Evolutionary conservation across 1,140 invertebrate species (phyloP), one percentile per base, ranked within the genome.

Genomic region (Leptopilina clavipes): DNA sequence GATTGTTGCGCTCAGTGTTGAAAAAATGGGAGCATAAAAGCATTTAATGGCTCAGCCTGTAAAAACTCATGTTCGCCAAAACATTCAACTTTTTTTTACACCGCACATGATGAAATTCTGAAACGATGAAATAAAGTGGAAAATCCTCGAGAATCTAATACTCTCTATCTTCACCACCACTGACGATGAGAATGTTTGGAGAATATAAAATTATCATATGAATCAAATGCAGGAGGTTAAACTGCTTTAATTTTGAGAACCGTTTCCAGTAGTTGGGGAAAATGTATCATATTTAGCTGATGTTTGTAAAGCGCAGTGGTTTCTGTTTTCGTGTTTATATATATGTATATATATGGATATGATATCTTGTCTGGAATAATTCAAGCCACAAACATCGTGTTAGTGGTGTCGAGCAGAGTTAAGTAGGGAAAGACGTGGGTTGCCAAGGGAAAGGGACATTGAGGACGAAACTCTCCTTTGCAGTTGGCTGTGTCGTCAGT

Each of bases 401-500:
- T 74, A 65, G 78, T 76, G 72, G 74, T 78, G 79, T 81, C 83
- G 81, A 85, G 83, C 81, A 79, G 73, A 74, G 76, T 77, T 74
- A 81, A 83, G 79, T 77, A 79, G 77, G 25, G 73, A 79, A 81
- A 74, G 75, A 81, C 75, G 76, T 78, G 77, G 81, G 79, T 76
- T 44, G 75, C 43, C 78, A 74, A 80, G 76, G 79, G 78, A 40
- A 82, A 80, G 84, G 59, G 77, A 79, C 65, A 80, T 73, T 77
- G 79, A 54, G 81, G 79, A 84, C 70, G 79, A 40, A 73, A 71
- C 77, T 83, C 86, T 86, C 82, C 83, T 86, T 85, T 85, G 76
- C 86, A 85, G 85, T 84, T 83, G 78, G 78, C 80, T 85, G 84
- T 87, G 84, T 87, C 85, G 85, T 84, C 86, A 83, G 81, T 86